Evolutionary conservation across 2,113 vertebrate genomes (phyloP), one percentile per base, ranked within the genome.

Genomic region (Misgurnus anguillicaudatus): DNA sequence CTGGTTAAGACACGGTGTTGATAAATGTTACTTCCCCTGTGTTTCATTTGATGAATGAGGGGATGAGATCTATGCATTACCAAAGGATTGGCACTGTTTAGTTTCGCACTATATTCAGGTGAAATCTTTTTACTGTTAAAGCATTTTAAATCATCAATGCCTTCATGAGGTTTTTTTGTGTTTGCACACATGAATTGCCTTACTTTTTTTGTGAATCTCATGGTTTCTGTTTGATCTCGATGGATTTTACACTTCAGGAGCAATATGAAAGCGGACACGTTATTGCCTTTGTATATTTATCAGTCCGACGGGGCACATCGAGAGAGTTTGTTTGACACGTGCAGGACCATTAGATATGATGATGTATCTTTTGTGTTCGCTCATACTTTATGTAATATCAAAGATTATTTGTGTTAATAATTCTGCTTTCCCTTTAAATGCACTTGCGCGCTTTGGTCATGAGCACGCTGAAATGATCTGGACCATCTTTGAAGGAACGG

Each of bases 21-120:
- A 19, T 75, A 5, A 14, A 14, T 53, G 70, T 38, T 47, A 19
- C 42, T 41, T 41, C 11, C 9, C 19, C 6, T 0, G 67, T 9
- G 4, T 41, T 72, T 5, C 19, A n/a, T 21, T 9, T 13, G 8
- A 57, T 51, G 77, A 21, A 19, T 71, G 36, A 73, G 84, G 84
- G 82, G 83, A 75, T 88, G 57, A 87, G 87, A 93, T 88, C 90
- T 93, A 93, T 93, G 93, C 93, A 92, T 92, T 89, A 92, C 92
- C 90, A 94, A 93, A 93, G 88, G 85, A 86, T 86, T 51, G 82
- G 86, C 77, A 87, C 90, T 88, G 86, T 89, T 91, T 76, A 63
- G 14, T 85, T 58, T 84, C 70, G 51, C 58, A 66, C 39, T 14
- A 42, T 75, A 48, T 84, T 75, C 57, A 55, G 80, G 83, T 83